phyloP scores from a whole-genome alignment of 64 coral and sea anemone genomes.

The Trachythela sp. region DNA sequence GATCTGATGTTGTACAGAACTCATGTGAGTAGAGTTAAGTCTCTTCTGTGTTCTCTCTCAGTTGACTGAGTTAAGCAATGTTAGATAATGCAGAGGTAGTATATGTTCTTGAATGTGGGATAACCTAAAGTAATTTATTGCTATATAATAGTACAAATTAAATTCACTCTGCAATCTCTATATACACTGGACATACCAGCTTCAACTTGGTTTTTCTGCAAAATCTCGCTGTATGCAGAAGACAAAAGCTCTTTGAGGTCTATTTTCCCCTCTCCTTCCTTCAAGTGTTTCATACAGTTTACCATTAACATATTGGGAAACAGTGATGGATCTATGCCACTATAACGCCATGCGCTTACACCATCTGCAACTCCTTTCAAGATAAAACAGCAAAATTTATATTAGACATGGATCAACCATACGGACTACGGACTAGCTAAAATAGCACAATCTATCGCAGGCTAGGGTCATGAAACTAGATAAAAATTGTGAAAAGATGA shows the following conservation, averaged over 20 bases:
- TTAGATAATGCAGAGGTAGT: no score
- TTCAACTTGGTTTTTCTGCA: neutral
- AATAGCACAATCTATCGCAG: neutral
- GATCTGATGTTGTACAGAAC: no score
- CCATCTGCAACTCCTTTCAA: slow-evolving; percentile 12
- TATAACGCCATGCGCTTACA: neutral
- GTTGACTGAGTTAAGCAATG: no score
- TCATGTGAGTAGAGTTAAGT: no score
- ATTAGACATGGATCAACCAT: neutral
- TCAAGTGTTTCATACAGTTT: neutral
- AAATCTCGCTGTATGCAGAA: neutral
- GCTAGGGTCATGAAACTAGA: no score
- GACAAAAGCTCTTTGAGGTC: neutral
- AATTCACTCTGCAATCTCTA: no score
- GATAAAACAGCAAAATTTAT: neutral
- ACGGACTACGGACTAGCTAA: neutral
- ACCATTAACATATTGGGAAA: neutral
- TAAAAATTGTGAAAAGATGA: no score
- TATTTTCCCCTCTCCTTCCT: neutral
- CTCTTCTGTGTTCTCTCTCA: no score
- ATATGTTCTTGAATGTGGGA: no score
- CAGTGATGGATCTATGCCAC: neutral
- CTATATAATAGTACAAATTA: no score
- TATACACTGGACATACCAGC: slow-evolving; percentile 3
- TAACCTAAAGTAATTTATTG: no score